Percentiles rank a stretch among this genome's conserved stretches.
phyloP scores from a whole-genome alignment of 2,888 invertebrate genomes.

The Deilephila porcellus region DNA sequence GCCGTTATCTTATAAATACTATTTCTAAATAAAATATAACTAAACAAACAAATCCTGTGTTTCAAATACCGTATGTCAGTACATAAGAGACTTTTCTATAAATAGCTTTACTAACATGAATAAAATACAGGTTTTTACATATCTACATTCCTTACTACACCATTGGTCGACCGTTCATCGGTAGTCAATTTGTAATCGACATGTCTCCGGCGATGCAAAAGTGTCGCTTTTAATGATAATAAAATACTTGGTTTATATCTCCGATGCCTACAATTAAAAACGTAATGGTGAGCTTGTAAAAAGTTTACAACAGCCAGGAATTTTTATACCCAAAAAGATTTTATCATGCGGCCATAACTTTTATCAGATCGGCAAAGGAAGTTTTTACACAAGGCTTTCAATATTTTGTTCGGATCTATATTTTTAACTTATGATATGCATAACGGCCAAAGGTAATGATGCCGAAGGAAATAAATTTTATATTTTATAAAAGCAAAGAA shows the following conservation, averaged over 20 bases:
- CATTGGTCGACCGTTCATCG: conserved; percentile 40
- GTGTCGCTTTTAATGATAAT: conserved; percentile 74
- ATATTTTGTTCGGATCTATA: conserved; percentile 21
- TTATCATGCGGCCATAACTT: conserved; percentile 51
- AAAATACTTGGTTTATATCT: conserved; percentile 66
- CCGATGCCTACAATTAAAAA: conserved; percentile 64
- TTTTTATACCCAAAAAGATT: conserved; percentile 58
- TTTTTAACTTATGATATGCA: conserved; percentile 16
- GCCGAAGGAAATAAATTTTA: neutral
- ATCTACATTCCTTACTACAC: conserved; percentile 18
- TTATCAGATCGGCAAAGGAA: conserved; percentile 54
- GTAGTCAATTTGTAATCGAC: conserved; percentile 59
- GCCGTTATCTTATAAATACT: no score
- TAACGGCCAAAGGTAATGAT: conserved; percentile 8
- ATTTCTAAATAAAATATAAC: no score
- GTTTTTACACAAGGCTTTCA: conserved; percentile 30
- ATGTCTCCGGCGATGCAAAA: conserved; percentile 55
- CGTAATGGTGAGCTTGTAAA: conserved; percentile 63
- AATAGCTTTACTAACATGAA: conserved; percentile 25
- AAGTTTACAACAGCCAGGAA: conserved; percentile 59
- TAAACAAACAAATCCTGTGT: no score
- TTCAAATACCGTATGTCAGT: neutral
- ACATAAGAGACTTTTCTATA: conserved; percentile 17
- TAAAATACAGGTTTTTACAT: conserved; percentile 31
- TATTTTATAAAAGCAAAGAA: conserved; percentile 6